Evolutionary conservation across 2,113 vertebrate genomes (phyloP), one percentile per base, ranked within the genome.

Genomic region (Pseudorasbora parva): DNA sequence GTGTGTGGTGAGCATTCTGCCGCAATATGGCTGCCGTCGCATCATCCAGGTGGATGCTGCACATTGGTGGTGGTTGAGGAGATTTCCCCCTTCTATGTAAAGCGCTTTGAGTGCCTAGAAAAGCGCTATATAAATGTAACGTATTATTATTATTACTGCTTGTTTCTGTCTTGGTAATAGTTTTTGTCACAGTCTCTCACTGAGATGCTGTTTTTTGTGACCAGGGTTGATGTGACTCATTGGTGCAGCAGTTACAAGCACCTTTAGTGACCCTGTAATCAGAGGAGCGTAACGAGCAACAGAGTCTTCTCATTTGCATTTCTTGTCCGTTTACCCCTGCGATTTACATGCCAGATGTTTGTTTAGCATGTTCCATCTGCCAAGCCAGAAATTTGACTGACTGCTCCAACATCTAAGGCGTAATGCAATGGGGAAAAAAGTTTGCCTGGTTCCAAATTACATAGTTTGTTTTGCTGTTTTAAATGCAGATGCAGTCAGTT

Each of bases 131-230:
- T n/a, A n/a, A n/a, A n/a, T n/a, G n/a, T n/a, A n/a, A n/a, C n/a
- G n/a, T n/a, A n/a, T n/a, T n/a, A n/a, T n/a, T n/a, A n/a, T n/a
- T n/a, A n/a, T n/a, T n/a, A n/a, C n/a, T n/a, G 37, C 11, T 71
- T 23, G 41, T 45, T 47, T 72, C 41, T 45, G 12, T 71, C 37
- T n/a, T 45, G 5, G 41, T 43, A 71, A 71, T 11, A n/a, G 5
- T 71, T n/a, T 41, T 45, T 11, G 21, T 14, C 7, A n/a, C 54
- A 25, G 49, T 71, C 85, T 62, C 66, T 72, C 47, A 51, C 81
- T 85, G 85, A 72, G 64, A 41, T 85, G 77, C 79, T 73, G 84
- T 85, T 79, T 72, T 72, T 72, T 51, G 25, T 51, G 23, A 2
- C 72, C 45, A 30, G 72, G 47, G 11, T 74, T 47, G 25, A 30